Base-by-base conservation (phyloP, 2,113 vertebrate genomes). In the Perca schrenkii region DNA sequence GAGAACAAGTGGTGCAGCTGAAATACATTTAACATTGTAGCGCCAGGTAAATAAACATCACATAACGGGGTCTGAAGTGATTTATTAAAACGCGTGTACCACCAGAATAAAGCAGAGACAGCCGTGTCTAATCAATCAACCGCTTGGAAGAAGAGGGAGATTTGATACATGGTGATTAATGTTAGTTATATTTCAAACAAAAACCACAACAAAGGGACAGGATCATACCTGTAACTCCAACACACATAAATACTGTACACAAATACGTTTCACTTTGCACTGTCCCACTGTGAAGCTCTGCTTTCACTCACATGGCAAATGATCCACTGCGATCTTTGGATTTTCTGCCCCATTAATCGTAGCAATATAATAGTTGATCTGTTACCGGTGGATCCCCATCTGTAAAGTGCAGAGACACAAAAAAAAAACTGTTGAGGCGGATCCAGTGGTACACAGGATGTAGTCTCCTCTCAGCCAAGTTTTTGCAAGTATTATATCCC, bases 281-380 rank as follows among this genome's bases (percentile, higher is more conserved):
- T 50, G 3, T 54, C 21, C 57, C 11, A 21, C 67, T 64, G 80
- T 47, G 73, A 11, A 65, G 70, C 64, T 71, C 68, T 72, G 21
- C 63, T 67, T 83, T 74, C 69, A 66, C 54, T 71, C 73, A 81
- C 60, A 31, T 54, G 46, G 34, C 50, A 17, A 79, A 58, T 22
- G 65, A 77, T 82, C 62, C n/a, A 14, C 22, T 46, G 46, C 25
- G 2, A 46, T 49, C 19, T 77, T 61, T 74, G 56, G 69, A 63
- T 74, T 84, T 84, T 67, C 53, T 53, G 76, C 56, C 56, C 34
- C 77, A 85, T 91, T 83, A 84, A 90, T 89, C 79, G 56, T 50
- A 4, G n/a, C 8, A 68, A 25, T 79, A 54, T 67, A 57, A 74
- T 40, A 10, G 13, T 63, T 64, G 68, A 77, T 89, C 54, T 69